A percentile compares a stretch with the other conserved stretches of the same genome.
Conservation (phyloP, 1,140 invertebrate species). For the Nylanderia fulva region DNA sequence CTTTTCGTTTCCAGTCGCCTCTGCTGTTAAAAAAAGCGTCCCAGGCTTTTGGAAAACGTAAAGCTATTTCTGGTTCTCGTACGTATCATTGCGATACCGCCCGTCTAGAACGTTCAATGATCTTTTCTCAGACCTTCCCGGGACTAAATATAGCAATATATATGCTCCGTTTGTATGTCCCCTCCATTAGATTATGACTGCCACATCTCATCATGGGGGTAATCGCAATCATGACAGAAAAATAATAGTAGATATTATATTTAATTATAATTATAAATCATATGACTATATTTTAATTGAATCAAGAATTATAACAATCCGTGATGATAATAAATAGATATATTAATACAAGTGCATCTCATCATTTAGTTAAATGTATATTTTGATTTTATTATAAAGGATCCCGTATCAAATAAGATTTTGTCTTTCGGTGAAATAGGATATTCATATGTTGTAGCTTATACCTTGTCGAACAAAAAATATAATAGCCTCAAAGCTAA, state of each 20-base stretch:
- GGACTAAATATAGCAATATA: slow-evolving; percentile 78
- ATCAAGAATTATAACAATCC: not conserved
- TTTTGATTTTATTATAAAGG: not conserved
- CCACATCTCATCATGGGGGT: slow-evolving; percentile 83
- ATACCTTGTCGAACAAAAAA: too few relatives aligned
- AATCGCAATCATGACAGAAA: slow-evolving; percentile 35
- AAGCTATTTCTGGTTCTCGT: slow-evolving; percentile 85
- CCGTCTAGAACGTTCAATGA: slow-evolving; percentile 83
- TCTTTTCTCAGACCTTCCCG: slow-evolving; percentile 86
- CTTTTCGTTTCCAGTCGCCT: slow-evolving; percentile 78
- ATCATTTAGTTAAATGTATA: too few relatives aligned
- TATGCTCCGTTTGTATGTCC: slow-evolving; percentile 81
- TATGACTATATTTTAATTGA: not conserved
- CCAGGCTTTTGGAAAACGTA: slow-evolving; percentile 74
- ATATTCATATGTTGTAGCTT: too few relatives aligned
- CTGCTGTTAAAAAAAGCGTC: slow-evolving; percentile 79
- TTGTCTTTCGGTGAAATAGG: too few relatives aligned
- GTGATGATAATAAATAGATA: too few relatives aligned
- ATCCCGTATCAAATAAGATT: too few relatives aligned
- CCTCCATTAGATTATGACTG: slow-evolving; percentile 85
- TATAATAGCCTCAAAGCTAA: too few relatives aligned
- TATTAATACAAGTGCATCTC: too few relatives aligned
- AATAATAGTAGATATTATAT: not conserved
- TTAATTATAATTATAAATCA: not conserved
- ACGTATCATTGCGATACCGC: slow-evolving; percentile 80